These are phyloP conservation scores for Cephus runcator DNA, from an alignment of 2,888 invertebrate species.

Conservation along the genomic window DNA sequence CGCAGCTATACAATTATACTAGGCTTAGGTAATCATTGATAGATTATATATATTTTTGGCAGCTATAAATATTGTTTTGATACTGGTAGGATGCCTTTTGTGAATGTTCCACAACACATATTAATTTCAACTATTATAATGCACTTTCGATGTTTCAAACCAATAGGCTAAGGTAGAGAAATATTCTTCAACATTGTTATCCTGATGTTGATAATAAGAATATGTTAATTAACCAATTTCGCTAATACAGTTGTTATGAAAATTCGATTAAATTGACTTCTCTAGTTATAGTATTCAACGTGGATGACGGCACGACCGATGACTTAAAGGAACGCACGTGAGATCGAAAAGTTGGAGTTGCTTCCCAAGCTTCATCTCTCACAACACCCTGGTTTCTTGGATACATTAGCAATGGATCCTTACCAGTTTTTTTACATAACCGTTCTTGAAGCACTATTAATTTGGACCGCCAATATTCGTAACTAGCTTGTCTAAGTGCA, in stretches of 20 bases:
- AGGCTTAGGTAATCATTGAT: background rate
- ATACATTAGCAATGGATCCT: slow-evolving; percentile 73
- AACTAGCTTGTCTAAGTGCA: slow-evolving; percentile 76
- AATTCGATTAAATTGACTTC: slow-evolving; percentile 54
- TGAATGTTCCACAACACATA: background rate
- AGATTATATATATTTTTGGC: background rate
- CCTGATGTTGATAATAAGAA: background rate
- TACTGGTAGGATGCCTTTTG: background rate
- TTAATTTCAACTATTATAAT: background rate
- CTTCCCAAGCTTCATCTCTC: slow-evolving; percentile 57
- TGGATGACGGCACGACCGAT: slow-evolving; percentile 38
- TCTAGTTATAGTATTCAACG: slow-evolving; percentile 41
- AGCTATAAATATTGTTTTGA: background rate
- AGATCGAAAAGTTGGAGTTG: slow-evolving; percentile 52
- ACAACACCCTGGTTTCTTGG: slow-evolving; percentile 71
- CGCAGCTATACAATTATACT: background rate
- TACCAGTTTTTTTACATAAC: slow-evolving; percentile 76
- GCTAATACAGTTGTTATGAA: slow-evolving; percentile 3
- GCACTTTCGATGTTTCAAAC: background rate
- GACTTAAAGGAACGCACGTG: slow-evolving; percentile 51
- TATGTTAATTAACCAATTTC: background rate
- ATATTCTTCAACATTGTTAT: background rate
- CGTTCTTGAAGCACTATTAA: slow-evolving; percentile 74
- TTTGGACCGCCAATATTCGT: slow-evolving; percentile 76
- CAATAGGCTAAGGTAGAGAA: background rate